Conservation (phyloP, 1,140 invertebrate species). For the Papilio dardanus region DNA sequence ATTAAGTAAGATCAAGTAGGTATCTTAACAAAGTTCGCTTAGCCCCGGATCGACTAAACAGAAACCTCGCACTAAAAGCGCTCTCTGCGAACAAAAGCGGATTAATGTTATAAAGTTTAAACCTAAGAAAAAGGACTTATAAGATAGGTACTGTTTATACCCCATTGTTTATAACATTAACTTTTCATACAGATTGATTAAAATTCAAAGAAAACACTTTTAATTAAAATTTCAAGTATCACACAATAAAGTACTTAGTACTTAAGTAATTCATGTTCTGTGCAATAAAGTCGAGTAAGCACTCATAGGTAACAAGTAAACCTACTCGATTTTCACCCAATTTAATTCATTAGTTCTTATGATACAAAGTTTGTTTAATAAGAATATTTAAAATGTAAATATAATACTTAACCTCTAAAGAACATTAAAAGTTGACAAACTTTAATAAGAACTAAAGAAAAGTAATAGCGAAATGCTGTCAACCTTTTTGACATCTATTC, state of each 20-base stretch:
- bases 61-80: slow-evolving; percentile 30
- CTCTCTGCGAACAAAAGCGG: slow-evolving; percentile 29
- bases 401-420: not conserved
- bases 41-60: slow-evolving; percentile 30
- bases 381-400: no score
- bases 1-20: slow-evolving; percentile 37
- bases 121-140: slow-evolving; percentile 27
- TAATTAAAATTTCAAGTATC: no score
- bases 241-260: no score
- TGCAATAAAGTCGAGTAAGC: no score
- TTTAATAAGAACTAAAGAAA: slow-evolving; percentile 18
- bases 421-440: slow-evolving; percentile 1
- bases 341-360: no score
- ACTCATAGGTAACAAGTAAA: no score
- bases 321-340: no score
- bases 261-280: no score
- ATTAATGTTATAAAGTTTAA: slow-evolving; percentile 29
- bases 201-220: no score
- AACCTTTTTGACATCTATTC: slow-evolving; percentile 26
- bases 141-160: slow-evolving; percentile 8
- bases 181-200: no score
- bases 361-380: not conserved
- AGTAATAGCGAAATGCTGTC: slow-evolving; percentile 25
- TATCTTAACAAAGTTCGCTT: slow-evolving; percentile 31
- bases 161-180: not conserved